phyloP scores from a whole-genome alignment of 2,888 invertebrate genomes.

The Drepana falcataria region DNA sequence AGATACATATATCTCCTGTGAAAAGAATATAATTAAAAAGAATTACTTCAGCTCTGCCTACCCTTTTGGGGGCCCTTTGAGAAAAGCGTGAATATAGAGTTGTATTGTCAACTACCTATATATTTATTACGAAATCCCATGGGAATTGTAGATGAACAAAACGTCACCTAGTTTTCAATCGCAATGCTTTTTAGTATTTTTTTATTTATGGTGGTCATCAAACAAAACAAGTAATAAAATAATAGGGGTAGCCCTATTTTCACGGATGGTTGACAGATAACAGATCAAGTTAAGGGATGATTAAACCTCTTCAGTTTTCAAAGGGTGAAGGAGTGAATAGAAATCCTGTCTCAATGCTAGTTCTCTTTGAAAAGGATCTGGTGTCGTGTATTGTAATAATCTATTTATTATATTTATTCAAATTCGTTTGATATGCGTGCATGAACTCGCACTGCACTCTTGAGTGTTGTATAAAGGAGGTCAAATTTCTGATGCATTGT shows the following conservation, averaged over 20 bases:
- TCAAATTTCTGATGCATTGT: neutral
- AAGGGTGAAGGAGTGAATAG: conserved; percentile 20
- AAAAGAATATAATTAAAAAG: no score
- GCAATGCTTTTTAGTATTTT: neutral
- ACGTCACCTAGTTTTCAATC: no score
- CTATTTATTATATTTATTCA: conserved; percentile 35
- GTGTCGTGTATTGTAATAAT: conserved; percentile 33
- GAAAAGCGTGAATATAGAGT: no score
- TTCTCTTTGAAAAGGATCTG: conserved; percentile 28
- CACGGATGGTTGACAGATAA: conserved; percentile 29
- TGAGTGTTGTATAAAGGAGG: conserved; percentile 10
- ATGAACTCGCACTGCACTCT: conserved; percentile 13
- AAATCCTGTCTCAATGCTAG: conserved; percentile 16
- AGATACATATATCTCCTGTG: no score
- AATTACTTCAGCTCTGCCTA: no score
- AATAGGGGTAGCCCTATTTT: conserved; percentile 15
- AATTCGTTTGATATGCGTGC: conserved; percentile 41
- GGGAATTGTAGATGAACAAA: no score
- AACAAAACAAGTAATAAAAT: neutral
- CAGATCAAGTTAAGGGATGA: conserved; percentile 16
- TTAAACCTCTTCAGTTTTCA: conserved; percentile 13
- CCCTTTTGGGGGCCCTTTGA: no score
- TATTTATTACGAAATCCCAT: no score
- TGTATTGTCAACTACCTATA: no score
- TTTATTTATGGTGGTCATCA: neutral